phyloP scores from a whole-genome alignment of 2,113 vertebrate species.

The Hystrix cristata region DNA sequence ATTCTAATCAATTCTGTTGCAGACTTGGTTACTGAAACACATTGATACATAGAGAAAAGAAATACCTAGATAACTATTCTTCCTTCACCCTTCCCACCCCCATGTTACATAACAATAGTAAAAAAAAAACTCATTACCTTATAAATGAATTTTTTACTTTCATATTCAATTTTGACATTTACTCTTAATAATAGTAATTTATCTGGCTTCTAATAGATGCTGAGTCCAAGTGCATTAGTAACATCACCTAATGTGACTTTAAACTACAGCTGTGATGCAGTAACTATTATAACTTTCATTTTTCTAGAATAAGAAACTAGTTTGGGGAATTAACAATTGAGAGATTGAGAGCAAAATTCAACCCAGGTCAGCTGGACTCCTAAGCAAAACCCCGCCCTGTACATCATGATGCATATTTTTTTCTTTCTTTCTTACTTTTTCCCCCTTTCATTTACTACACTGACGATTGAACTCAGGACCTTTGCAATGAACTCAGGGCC shows the following conservation, averaged over 20 bases:
- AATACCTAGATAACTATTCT: neutral
- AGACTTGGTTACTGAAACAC: neutral
- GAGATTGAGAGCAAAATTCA: neutral
- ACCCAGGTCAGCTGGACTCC: neutral
- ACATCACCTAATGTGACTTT: neutral
- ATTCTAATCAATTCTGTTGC: neutral
- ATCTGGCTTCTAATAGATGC: neutral
- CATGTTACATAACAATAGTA: neutral
- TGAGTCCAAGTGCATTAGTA: neutral
- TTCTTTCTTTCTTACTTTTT: neutral
- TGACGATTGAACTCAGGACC: neutral
- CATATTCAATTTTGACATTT: neutral
- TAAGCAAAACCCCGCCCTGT: accelerated
- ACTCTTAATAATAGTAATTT: neutral
- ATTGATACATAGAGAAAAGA: neutral
- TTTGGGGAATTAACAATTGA: neutral
- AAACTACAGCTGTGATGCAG: neutral
- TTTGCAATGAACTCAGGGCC: neutral
- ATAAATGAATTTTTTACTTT: neutral
- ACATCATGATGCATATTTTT: accelerated
- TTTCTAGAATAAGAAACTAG: neutral
- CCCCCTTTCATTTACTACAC: neutral
- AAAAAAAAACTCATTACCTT: neutral
- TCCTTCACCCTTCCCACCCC: neutral
- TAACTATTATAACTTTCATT: neutral